Evolutionary conservation across 2,113 vertebrate genomes (phyloP).

Genomic region (Hypocryptadius cinnamomeus): DNA sequence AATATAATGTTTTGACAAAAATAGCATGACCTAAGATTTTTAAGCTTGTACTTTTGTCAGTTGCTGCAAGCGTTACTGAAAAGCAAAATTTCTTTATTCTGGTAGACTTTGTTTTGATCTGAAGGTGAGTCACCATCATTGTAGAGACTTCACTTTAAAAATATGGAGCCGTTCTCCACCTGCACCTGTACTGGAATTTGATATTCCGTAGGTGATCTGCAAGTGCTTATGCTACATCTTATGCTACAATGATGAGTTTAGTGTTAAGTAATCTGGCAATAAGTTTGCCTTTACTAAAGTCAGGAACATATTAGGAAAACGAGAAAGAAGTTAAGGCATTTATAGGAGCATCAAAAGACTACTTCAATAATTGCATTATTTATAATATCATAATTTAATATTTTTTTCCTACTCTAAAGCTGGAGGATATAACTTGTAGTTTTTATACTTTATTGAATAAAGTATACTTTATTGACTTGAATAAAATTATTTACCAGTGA

Average conservation of each 20-base stretch:
- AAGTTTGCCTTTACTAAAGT: not conserved
- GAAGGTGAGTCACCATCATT: not conserved
- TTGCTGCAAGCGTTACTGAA: not conserved
- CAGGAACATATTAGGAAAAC: not conserved
- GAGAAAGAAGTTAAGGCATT: not conserved
- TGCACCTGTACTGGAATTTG: not conserved
- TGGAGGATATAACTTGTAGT: not conserved
- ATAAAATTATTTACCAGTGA: not conserved
- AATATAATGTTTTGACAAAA: not conserved
- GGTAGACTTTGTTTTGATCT: not conserved
- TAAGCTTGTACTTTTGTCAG: not conserved
- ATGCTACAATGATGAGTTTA: not conserved
- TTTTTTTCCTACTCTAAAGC: not conserved
- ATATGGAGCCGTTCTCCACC: not conserved
- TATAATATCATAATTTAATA: not conserved
- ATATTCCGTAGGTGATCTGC: not conserved
- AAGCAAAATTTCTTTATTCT: not conserved
- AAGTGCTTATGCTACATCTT: not conserved
- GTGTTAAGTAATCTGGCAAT: not conserved
- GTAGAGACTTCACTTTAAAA: not conserved
- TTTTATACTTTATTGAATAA: not conserved
- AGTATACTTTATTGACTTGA: not conserved
- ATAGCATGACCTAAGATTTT: not conserved
- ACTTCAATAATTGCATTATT: not conserved
- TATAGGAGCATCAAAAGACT: not conserved